Percentiles rank a stretch among this genome's conserved stretches.
Conservation (phyloP, 1,140 invertebrate species). For the Macrosteles quadrilineatus region DNA sequence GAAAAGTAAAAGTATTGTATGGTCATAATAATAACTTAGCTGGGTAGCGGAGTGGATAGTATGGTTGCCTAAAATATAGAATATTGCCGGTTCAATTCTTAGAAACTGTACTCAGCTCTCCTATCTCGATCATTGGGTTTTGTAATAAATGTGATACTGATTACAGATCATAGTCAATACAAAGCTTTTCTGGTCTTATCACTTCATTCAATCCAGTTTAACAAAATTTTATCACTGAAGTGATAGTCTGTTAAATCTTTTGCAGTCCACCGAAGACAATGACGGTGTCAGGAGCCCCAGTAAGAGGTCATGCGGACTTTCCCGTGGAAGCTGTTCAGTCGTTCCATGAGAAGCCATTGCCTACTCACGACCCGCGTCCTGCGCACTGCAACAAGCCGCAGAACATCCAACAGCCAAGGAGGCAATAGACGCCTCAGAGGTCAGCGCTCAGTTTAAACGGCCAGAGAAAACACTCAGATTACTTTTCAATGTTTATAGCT, state of each 20-base stretch:
- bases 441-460: no score
- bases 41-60: no score
- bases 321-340: constrained; percentile 83
- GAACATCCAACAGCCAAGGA: constrained; percentile 41
- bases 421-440: constrained; percentile 26
- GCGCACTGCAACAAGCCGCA: constrained; percentile 29
- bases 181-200: not conserved
- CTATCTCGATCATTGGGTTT: no score
- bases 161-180: no score
- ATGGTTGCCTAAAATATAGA: no score
- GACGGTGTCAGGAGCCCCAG: constrained; percentile 75
- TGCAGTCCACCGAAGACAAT: constrained; percentile 69
- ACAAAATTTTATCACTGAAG: not conserved
- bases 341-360: constrained; percentile 72
- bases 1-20: no score
- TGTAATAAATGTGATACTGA: no score
- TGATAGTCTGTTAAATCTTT: constrained; percentile 28
- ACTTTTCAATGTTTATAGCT: no score
- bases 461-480: no score
- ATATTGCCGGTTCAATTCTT: no score
- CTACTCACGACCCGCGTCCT: constrained; percentile 35
- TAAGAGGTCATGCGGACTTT: constrained; percentile 82
- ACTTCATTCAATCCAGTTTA: not conserved
- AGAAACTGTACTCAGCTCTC: no score
- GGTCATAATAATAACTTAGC: no score